Conservation (phyloP, 1,140 invertebrate species). For the Vanessa atalanta region DNA sequence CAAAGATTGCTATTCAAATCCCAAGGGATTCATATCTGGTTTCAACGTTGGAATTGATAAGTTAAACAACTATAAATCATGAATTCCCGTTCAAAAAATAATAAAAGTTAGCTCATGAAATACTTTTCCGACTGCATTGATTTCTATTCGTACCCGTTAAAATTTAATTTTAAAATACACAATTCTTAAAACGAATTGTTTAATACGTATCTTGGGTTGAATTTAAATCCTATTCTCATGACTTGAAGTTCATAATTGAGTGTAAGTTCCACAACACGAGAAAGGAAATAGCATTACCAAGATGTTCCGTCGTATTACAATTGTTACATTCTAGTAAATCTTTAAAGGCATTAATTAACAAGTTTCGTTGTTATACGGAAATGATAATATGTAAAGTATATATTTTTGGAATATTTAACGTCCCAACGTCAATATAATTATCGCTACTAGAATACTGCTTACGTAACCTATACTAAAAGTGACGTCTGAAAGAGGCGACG, state of each 20-base stretch:
- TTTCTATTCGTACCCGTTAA: too few species aligned
- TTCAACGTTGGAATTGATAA: too few species aligned
- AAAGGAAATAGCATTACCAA: not conserved
- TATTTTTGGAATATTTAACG: slow-evolving; percentile 1
- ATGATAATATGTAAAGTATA: not conserved
- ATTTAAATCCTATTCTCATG: not conserved
- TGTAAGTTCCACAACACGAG: not conserved
- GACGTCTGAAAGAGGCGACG: not conserved
- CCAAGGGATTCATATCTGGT: too few species aligned
- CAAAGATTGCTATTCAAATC: too few species aligned
- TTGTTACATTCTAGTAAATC: not conserved
- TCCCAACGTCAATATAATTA: not conserved
- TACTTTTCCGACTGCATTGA: too few species aligned
- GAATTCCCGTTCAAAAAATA: too few species aligned
- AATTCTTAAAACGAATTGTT: too few species aligned
- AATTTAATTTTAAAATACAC: too few species aligned
- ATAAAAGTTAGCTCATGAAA: too few species aligned
- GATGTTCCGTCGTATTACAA: not conserved
- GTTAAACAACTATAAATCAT: too few species aligned
- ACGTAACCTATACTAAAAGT: not conserved
- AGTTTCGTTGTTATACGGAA: not conserved
- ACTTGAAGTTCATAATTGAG: not conserved
- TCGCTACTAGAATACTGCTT: not conserved
- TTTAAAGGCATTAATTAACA: slow-evolving; percentile 7
- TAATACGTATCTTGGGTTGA: not conserved